These are phyloP conservation scores for Heterotis niloticus DNA, from an alignment of 2,113 vertebrate species.

Conservation along the genomic window DNA sequence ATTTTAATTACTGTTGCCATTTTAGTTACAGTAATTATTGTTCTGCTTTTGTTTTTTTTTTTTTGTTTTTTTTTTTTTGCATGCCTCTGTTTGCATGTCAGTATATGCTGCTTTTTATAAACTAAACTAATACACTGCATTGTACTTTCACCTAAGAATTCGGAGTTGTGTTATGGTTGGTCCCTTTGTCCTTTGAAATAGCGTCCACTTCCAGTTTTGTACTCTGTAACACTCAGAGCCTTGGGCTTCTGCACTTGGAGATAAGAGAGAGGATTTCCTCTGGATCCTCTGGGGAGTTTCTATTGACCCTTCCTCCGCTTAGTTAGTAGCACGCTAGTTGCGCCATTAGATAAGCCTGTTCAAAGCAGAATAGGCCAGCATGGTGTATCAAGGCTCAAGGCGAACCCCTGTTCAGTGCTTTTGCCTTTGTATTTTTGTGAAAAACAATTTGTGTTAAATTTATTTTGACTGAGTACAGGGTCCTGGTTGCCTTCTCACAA, in stretches of 20 bases:
- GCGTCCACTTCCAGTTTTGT: conserved; percentile 19
- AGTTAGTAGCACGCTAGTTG: conserved; percentile 10
- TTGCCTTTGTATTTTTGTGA: neutral
- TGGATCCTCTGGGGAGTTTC: conserved; percentile 32
- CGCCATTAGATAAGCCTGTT: conserved; percentile 13
- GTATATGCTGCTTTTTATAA: neutral
- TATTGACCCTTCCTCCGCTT: conserved; percentile 16
- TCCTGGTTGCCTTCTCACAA: neutral
- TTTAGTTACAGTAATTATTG: too few relatives aligned
- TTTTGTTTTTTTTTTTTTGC: neutral
- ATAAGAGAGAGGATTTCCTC: conserved; percentile 52
- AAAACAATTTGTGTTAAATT: neutral
- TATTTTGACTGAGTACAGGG: neutral
- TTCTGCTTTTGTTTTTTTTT: neutral
- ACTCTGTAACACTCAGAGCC: conserved; percentile 33
- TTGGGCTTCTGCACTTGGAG: conserved; percentile 38
- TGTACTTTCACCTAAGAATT: neutral
- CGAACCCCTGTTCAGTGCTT: neutral
- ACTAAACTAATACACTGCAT: neutral
- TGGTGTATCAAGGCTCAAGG: conserved; percentile 18
- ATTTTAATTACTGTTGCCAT: too few relatives aligned
- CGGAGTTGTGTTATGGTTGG: neutral
- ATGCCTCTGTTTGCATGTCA: neutral
- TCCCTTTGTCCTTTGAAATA: conserved; percentile 17
- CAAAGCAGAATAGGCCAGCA: conserved; percentile 10